Evolutionary conservation across 2,888 invertebrate genomes (phyloP).

Genomic region (Synergus itoensis): DNA sequence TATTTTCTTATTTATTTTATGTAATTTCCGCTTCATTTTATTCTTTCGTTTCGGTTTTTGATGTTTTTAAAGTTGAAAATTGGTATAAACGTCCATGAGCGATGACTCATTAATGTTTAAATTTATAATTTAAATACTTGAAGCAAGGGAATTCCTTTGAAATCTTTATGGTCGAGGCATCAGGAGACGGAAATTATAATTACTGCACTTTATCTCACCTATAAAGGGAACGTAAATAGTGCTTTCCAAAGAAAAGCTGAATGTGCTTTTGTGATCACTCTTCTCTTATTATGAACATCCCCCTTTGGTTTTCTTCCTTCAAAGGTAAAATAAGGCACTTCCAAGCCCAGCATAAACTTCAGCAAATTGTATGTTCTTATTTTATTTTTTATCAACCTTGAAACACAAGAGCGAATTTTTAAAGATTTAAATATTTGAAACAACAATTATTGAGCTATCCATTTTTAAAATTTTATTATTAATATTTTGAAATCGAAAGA

Average conservation of each 20-base stretch:
- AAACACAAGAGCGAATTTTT: too few relatives aligned
- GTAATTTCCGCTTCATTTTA: too few relatives aligned
- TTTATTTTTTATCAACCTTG: background rate
- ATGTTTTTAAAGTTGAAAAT: background rate
- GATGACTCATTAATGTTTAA: background rate
- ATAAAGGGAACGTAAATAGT: background rate
- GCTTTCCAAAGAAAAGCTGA: background rate
- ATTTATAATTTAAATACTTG: background rate
- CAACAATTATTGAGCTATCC: too few relatives aligned
- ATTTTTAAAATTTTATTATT: too few relatives aligned
- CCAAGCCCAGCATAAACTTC: background rate
- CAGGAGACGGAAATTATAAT: background rate
- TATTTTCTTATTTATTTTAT: background rate
- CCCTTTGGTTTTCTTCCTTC: background rate
- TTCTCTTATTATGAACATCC: background rate
- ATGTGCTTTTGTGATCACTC: slow-evolving; percentile 14
- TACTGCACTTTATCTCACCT: background rate
- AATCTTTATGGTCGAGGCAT: background rate
- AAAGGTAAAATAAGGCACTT: slow-evolving; percentile 7
- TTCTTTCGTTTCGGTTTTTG: background rate
- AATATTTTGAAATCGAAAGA: too few relatives aligned
- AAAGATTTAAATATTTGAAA: too few relatives aligned
- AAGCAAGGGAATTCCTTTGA: too few relatives aligned
- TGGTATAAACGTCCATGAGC: background rate
- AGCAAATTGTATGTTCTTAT: background rate